Evolutionary conservation across 2,113 vertebrate species (phyloP).

Genomic region (Polypterus senegalus): DNA sequence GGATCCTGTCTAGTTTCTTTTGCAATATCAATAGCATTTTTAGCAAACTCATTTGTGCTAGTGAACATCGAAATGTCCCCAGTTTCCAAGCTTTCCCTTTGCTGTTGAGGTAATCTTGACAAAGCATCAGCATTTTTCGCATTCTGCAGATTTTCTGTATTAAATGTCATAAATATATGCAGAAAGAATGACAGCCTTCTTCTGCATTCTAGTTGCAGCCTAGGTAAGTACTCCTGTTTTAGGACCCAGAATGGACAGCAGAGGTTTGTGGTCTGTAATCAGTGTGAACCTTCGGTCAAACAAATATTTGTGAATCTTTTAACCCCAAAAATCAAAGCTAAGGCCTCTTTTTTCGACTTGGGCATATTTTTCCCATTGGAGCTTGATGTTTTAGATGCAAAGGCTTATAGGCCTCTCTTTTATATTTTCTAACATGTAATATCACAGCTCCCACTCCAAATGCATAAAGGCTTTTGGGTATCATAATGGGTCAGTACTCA

Average conservation of each 20-base stretch:
- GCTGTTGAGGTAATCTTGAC: neutral
- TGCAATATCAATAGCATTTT: neutral
- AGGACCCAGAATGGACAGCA: neutral
- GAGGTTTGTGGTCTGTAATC: neutral
- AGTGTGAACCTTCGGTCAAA: neutral
- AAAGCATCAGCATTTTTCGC: neutral
- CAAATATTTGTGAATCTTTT: neutral
- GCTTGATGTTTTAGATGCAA: neutral
- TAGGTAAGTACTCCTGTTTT: neutral
- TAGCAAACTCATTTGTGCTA: neutral
- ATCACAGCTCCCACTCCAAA: neutral
- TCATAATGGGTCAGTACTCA: no score
- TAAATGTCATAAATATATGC: neutral
- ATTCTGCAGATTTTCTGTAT: neutral
- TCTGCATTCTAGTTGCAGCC: neutral
- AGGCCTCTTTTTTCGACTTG: neutral
- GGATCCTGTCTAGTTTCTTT: neutral
- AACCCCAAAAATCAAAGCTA: neutral
- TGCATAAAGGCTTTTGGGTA: no score
- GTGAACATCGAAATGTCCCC: neutral
- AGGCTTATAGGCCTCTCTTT: neutral
- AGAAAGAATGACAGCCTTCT: neutral
- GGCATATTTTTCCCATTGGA: neutral
- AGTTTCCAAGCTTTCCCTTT: neutral
- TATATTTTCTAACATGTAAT: neutral